These are phyloP conservation scores for Brachypalpus laphriformis DNA, from an alignment of 2,888 invertebrate species.

Conservation along the genomic window DNA sequence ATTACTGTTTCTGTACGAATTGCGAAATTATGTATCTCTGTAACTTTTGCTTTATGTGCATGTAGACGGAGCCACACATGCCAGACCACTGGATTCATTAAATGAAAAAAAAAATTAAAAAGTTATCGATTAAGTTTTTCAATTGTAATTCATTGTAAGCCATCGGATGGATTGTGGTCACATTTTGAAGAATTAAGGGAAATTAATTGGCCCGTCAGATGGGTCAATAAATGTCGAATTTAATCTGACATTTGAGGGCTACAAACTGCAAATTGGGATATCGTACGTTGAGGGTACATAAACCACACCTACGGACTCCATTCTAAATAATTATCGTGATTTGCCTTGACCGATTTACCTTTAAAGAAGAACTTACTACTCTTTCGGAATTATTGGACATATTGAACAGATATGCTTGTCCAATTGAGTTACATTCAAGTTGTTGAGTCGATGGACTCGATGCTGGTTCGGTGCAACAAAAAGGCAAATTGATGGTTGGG, in stretches of 20 bases:
- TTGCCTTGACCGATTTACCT: too few relatives aligned
- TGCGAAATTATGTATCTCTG: slow-evolving; percentile 31
- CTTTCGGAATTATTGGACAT: too few relatives aligned
- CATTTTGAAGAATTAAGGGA: neutral
- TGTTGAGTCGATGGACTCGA: too few relatives aligned
- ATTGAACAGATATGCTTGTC: too few relatives aligned
- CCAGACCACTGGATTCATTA: neutral
- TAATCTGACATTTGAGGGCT: neutral
- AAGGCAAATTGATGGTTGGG: too few relatives aligned
- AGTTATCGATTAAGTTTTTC: neutral
- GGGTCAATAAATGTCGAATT: neutral
- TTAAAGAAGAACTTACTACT: too few relatives aligned
- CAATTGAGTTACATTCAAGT: too few relatives aligned
- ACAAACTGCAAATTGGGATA: neutral
- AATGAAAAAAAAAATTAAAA: too few relatives aligned
- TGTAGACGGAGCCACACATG: neutral
- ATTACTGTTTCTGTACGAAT: slow-evolving; percentile 59
- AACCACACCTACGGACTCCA: too few relatives aligned
- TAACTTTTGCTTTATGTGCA: slow-evolving; percentile 22
- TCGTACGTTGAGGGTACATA: too few relatives aligned
- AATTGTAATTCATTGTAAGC: neutral
- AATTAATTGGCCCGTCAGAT: slow-evolving; percentile 13
- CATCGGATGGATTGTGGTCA: neutral
- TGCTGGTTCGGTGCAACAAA: too few relatives aligned
- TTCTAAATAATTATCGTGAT: too few relatives aligned